These are phyloP conservation scores for Latrodectus geometricus DNA, from an alignment of 1,140 invertebrate species.

Conservation along the genomic window DNA sequence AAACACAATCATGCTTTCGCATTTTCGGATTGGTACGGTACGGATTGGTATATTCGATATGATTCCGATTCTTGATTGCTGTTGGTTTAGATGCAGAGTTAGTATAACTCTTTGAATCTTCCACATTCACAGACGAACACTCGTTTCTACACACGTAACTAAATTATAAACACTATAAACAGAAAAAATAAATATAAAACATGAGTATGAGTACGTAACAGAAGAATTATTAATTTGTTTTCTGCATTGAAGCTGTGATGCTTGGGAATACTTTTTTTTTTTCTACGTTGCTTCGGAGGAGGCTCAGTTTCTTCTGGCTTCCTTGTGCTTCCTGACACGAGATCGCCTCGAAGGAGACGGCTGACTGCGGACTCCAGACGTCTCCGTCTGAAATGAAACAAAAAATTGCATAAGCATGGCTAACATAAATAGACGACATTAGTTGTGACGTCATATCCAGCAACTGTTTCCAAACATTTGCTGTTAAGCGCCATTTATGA, in stretches of 20 bases:
- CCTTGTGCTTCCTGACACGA: constrained; percentile 33
- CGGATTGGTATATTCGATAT: too few relatives aligned
- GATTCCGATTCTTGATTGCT: neutral
- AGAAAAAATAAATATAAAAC: neutral
- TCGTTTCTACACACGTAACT: neutral
- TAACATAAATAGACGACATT: too few relatives aligned
- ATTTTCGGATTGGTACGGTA: neutral
- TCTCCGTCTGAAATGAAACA: constrained; percentile 20
- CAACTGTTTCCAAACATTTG: too few relatives aligned
- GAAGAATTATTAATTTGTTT: neutral
- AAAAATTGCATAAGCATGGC: neutral
- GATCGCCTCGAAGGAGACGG: neutral
- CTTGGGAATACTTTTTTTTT: neutral
- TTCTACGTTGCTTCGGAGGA: neutral
- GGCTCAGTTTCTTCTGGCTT: constrained; percentile 17
- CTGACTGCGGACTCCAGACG: constrained; percentile 8
- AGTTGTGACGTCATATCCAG: too few relatives aligned
- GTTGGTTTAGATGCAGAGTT: neutral
- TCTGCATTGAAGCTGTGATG: neutral
- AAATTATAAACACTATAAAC: neutral
- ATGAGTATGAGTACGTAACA: neutral
- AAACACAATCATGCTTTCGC: neutral
- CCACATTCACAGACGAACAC: neutral
- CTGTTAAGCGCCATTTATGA: too few relatives aligned
- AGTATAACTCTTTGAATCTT: neutral